Conservation (phyloP, 2,888 invertebrate genomes). For the Lasius fuliginosus region DNA sequence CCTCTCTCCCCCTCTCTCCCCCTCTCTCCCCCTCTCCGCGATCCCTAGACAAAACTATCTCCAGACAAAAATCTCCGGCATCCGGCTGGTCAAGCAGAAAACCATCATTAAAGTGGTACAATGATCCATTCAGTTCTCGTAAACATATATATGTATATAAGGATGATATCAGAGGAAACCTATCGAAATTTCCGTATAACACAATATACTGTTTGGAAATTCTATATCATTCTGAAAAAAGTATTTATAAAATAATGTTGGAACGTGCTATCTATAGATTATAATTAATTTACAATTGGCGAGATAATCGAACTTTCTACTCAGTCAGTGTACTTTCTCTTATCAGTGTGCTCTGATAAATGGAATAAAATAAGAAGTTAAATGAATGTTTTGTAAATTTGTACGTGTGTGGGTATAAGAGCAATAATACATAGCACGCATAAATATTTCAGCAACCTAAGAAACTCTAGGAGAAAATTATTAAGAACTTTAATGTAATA, state of each 20-base stretch:
- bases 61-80: constrained; percentile 64
- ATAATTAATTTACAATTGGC: not conserved
- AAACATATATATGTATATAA: not conserved
- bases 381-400: not conserved
- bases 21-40: not conserved
- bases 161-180: not conserved
- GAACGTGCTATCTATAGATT: not conserved
- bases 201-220: not conserved
- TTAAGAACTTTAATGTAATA: not conserved
- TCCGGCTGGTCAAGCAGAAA: constrained; percentile 52
- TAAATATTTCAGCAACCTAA: not conserved
- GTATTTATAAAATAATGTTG: not conserved
- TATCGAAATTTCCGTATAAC: constrained; percentile 7
- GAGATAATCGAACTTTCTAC: not conserved
- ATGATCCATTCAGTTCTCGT: not conserved
- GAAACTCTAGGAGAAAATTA: not conserved
- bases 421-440: not conserved
- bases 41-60: constrained; percentile 21
- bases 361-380: not conserved
- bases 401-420: not conserved
- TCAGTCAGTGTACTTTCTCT: not conserved
- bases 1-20: too few species aligned
- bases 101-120: not conserved
- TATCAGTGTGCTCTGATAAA: not conserved
- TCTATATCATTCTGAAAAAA: not conserved